Evolutionary conservation across 1,140 invertebrate genomes (phyloP).

Genomic region (Bombus vancouverensis): DNA sequence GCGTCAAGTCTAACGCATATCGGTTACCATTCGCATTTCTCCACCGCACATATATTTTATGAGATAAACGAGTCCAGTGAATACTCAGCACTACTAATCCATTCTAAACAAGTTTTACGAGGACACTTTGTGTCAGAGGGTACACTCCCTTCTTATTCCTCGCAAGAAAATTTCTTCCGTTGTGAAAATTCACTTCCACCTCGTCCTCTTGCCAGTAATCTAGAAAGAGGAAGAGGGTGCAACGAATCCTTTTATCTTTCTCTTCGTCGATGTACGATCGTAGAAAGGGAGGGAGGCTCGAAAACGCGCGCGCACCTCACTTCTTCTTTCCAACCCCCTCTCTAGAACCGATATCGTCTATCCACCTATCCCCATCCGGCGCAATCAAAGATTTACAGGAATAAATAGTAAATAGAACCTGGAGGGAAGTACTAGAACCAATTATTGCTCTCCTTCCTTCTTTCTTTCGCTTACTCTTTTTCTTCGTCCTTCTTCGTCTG

Average conservation of each 20-base stretch:
- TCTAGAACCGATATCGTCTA: conserved; percentile 38
- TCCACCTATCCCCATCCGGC: conserved; percentile 43
- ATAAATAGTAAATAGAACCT: conserved; percentile 50
- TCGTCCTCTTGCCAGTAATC: neutral
- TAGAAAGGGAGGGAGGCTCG: conserved; percentile 31
- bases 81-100: conserved; percentile 4
- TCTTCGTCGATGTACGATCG: conserved; percentile 39
- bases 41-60: too few species aligned
- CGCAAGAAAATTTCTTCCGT: neutral
- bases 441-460: conserved; percentile 34
- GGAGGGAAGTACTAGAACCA: conserved; percentile 40
- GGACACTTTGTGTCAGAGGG: neutral
- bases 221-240: neutral
- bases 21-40: too few species aligned
- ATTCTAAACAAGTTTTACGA: neutral
- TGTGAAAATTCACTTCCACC: conserved; percentile 6
- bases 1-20: too few species aligned
- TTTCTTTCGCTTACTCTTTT: too few species aligned
- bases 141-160: neutral
- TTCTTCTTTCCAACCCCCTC: conserved; percentile 16
- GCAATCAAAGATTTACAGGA: conserved; percentile 56
- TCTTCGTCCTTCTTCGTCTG: neutral
- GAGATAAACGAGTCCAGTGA: neutral
- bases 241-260: conserved; percentile 38
- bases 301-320: conserved; percentile 35